Percentiles rank a stretch among this genome's conserved stretches.
Conservation (phyloP, 1,140 invertebrate genomes). For the Bombus haemorrhoidalis region DNA sequence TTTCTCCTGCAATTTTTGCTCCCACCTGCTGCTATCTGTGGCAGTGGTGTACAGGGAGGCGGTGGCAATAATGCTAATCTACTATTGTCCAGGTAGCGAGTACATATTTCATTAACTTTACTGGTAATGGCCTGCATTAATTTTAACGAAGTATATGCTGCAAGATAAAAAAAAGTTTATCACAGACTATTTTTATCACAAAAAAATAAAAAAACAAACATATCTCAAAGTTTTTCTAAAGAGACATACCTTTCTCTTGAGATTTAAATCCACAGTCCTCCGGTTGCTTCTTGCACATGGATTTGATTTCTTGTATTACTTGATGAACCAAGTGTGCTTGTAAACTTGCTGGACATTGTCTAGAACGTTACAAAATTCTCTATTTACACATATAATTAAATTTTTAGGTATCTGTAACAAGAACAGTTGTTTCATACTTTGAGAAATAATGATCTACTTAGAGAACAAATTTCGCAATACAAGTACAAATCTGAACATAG, state of each 20-base stretch:
- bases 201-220: background rate
- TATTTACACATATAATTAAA: background rate
- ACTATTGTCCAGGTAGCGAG: slow-evolving; percentile 86
- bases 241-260: slow-evolving; percentile 83
- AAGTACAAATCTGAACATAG: slow-evolving; percentile 25
- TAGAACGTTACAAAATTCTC: slow-evolving; percentile 78
- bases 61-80: slow-evolving; percentile 83
- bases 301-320: slow-evolving; percentile 86
- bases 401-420: background rate
- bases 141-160: slow-evolving; percentile 88
- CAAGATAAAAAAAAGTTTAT: slow-evolving; percentile 67
- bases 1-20: slow-evolving; percentile 90
- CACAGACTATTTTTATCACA: background rate
- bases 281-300: slow-evolving; percentile 85
- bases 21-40: slow-evolving; percentile 85
- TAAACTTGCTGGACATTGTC: slow-evolving; percentile 87
- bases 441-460: background rate
- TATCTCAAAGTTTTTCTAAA: background rate
- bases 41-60: slow-evolving; percentile 81
- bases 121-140: slow-evolving; percentile 88
- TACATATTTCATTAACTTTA: slow-evolving; percentile 88
- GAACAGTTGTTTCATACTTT: background rate
- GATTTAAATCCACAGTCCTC: slow-evolving; percentile 84
- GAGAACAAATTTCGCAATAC: slow-evolving; percentile 10
- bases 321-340: slow-evolving; percentile 85